Conservation (phyloP, 2,113 vertebrate genomes). For the Cettia cetti region DNA sequence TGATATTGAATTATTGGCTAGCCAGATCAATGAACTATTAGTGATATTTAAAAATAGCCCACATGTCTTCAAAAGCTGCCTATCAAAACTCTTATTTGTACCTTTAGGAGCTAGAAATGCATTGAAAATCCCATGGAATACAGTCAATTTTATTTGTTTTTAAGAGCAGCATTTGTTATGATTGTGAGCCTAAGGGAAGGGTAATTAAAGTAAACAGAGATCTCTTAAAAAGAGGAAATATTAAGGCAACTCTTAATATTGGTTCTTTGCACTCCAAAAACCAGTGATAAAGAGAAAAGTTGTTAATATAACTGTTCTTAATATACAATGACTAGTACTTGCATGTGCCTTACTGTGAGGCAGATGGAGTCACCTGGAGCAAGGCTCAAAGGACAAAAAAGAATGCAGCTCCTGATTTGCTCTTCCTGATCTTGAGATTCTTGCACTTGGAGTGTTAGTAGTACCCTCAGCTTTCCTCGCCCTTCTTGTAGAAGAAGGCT, state of each 20-base stretch:
- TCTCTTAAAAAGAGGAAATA: not conserved
- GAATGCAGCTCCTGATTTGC: accelerated
- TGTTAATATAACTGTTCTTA: not conserved
- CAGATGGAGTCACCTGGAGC: not conserved
- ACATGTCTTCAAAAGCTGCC: not conserved
- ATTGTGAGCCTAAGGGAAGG: not conserved
- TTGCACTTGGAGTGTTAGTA: not conserved
- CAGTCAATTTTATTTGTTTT: not conserved
- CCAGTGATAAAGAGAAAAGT: not conserved
- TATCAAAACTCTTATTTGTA: not conserved
- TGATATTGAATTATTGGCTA: not conserved
- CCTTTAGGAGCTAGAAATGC: not conserved
- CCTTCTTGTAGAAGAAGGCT: not conserved
- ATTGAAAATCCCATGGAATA: not conserved
- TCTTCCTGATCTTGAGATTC: not conserved
- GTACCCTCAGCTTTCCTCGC: not conserved
- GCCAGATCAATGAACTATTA: not conserved
- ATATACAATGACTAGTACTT: not conserved
- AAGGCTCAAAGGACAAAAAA: not conserved
- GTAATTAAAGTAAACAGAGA: not conserved
- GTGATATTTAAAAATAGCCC: not conserved
- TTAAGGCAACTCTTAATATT: not conserved
- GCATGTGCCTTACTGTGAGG: not conserved
- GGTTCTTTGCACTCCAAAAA: not conserved
- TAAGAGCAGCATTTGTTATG: not conserved